Conservation (phyloP, 2,797 vertebrate genomes). For the Gymnoscopelus microlampas region DNA sequence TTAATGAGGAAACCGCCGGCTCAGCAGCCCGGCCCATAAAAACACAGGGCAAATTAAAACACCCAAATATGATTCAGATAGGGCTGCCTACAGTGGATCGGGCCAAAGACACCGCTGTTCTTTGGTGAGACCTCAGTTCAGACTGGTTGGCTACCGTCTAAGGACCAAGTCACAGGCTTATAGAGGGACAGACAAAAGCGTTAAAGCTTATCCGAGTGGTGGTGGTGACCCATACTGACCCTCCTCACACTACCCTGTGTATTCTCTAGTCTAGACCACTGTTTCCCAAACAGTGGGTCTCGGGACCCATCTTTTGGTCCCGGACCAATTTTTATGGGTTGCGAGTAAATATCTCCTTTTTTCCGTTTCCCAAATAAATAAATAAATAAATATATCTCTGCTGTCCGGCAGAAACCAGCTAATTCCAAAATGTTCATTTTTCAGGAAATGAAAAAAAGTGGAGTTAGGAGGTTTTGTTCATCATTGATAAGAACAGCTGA, state of each 20-base stretch:
- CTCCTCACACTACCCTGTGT: not conserved
- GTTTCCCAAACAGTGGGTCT: not conserved
- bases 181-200: not conserved
- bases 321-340: too few species aligned
- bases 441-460: too few species aligned
- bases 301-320: too few species aligned
- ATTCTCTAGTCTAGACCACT: not conserved
- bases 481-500: too few species aligned
- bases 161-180: not conserved
- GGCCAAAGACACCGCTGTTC: conserved; percentile 54
- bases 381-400: too few species aligned
- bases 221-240: not conserved
- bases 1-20: conserved; percentile 85
- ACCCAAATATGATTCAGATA: conserved; percentile 83
- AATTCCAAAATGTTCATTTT: too few species aligned
- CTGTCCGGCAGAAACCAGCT: too few species aligned
- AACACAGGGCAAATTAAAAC: conserved; percentile 81
- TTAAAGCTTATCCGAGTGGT: conserved; percentile 14
- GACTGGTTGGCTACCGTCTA: conserved; percentile 43
- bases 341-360: too few species aligned
- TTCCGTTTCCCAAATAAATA: too few species aligned
- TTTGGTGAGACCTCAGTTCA: conserved; percentile 53
- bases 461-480: too few species aligned
- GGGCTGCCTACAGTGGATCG: conserved; percentile 42
- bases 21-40: conserved; percentile 77